Percentiles rank a stretch among this genome's conserved stretches.
Conservation (phyloP, 2,113 vertebrate species). For the Dendrocopos noguchii region DNA sequence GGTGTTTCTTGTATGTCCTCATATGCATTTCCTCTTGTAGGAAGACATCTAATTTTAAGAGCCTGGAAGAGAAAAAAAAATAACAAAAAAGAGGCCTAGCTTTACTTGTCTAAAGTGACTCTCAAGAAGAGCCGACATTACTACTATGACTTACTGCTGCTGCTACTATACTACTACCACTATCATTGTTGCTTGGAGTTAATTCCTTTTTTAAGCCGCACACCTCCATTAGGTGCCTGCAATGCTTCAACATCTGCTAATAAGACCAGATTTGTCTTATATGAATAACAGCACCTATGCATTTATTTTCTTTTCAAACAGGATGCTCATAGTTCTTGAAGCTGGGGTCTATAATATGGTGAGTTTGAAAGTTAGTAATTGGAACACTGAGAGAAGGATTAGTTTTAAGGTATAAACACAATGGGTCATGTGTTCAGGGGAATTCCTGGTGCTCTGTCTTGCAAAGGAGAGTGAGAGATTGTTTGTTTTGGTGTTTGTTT, state of each 20-base stretch:
- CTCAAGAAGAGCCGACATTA: neutral
- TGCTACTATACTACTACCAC: neutral
- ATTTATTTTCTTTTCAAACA: neutral
- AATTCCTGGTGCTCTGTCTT: neutral
- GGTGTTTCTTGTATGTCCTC: neutral
- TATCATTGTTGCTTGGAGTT: neutral
- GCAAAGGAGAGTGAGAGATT: neutral
- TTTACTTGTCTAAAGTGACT: neutral
- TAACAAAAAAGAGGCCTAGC: neutral
- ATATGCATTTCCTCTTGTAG: neutral
- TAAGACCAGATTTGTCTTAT: neutral
- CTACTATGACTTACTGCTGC: neutral
- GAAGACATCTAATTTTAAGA: neutral
- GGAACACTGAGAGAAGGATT: neutral
- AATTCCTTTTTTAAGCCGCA: neutral
- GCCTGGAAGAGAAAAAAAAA: neutral
- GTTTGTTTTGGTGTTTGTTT: neutral
- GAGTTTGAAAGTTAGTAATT: neutral
- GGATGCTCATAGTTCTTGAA: neutral
- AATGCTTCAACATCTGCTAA: neutral
- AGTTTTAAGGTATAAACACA: neutral
- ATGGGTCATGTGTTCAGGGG: neutral
- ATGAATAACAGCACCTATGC: neutral
- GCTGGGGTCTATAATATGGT: neutral
- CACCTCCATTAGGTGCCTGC: neutral